These are phyloP conservation scores for Mobula hypostoma DNA, from an alignment of 2,113 vertebrate genomes.

Conservation along the genomic window DNA sequence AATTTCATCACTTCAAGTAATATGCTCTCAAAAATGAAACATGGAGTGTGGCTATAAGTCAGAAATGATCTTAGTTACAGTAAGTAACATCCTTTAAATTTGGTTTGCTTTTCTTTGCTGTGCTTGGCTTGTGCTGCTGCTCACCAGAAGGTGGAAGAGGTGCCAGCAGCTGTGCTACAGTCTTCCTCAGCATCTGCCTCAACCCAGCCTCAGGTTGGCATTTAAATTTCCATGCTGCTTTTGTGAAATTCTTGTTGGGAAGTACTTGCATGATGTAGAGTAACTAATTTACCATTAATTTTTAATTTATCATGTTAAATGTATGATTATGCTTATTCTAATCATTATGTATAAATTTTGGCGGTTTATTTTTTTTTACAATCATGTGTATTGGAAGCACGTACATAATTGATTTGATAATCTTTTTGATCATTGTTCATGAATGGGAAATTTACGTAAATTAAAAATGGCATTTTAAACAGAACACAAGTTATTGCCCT, in stretches of 20 bases:
- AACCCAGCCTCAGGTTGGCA: conserved; percentile 65
- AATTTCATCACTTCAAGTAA: background rate
- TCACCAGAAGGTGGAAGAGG: conserved; percentile 65
- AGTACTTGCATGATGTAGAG: conserved; percentile 10
- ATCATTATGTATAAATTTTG: background rate
- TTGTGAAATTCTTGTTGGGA: background rate
- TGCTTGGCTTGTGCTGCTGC: conserved; percentile 24
- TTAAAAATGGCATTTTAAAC: background rate
- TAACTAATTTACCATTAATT: background rate
- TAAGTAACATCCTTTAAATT: background rate
- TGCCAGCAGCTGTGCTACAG: conserved; percentile 57
- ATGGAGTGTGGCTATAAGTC: background rate
- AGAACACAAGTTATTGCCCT: background rate
- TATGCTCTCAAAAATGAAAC: background rate
- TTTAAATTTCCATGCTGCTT: conserved; percentile 9
- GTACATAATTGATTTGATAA: conserved; percentile 7
- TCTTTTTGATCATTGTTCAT: background rate
- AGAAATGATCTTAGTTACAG: background rate
- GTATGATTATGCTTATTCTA: background rate
- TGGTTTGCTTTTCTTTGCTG: conserved; percentile 29
- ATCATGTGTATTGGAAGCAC: background rate
- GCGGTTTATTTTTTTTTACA: background rate
- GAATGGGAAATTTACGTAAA: background rate
- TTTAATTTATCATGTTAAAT: background rate
- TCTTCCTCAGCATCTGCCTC: conserved; percentile 53